phyloP scores from a whole-genome alignment of 2,797 vertebrate species.

The Otolemur crassicaudatus region DNA sequence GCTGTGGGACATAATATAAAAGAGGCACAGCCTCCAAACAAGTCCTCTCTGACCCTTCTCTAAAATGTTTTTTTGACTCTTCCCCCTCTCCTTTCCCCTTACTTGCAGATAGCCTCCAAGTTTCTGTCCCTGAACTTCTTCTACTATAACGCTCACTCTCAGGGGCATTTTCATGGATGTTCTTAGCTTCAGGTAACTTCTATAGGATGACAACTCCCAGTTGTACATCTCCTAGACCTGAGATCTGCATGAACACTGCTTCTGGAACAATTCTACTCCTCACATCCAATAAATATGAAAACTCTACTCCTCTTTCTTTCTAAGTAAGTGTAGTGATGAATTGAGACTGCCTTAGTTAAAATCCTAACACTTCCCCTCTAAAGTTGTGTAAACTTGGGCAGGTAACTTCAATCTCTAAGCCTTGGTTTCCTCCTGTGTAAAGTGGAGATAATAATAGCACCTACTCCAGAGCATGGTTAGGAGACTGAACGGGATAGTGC shows the following conservation, averaged over 20 bases:
- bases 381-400: neutral
- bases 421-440: neutral
- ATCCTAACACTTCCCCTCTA: neutral
- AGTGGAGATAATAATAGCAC: neutral
- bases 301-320: neutral
- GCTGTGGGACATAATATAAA: slow-evolving; percentile 82
- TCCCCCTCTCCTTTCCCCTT: neutral
- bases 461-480: neutral
- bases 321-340: neutral
- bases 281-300: neutral
- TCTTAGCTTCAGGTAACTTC: slow-evolving; percentile 38
- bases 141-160: slow-evolving; percentile 8
- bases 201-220: neutral
- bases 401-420: neutral
- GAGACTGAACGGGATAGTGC: neutral
- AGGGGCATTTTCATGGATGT: neutral
- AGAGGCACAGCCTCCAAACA: slow-evolving; percentile 65
- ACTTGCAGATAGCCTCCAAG: neutral
- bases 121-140: neutral
- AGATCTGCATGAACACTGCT: neutral
- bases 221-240: neutral
- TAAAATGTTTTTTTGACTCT: neutral
- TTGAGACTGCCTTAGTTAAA: slow-evolving; percentile 21
- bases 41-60: neutral
- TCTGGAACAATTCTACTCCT: slow-evolving; percentile 28